These are phyloP conservation scores for Trinorchestia longiramus DNA, from an alignment of 1,140 invertebrate species.

Conservation along the genomic window DNA sequence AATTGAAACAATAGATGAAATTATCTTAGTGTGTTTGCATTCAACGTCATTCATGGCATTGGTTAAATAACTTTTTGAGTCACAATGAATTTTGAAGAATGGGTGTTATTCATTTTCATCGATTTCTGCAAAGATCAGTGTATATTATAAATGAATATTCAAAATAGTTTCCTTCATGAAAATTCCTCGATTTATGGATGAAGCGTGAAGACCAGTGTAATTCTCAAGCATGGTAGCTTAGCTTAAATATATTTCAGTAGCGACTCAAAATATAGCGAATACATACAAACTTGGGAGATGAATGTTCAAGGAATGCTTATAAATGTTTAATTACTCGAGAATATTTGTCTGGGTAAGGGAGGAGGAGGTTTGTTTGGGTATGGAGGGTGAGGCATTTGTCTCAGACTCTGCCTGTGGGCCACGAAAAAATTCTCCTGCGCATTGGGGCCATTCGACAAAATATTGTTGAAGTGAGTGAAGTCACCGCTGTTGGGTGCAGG, in stretches of 20 bases:
- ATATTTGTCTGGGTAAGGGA: neutral
- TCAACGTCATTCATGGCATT: neutral
- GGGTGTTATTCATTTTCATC: neutral
- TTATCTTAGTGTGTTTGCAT: neutral
- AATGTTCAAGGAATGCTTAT: neutral
- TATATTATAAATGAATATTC: neutral
- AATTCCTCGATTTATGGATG: neutral
- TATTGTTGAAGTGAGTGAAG: slow-evolving; percentile 39
- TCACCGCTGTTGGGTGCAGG: slow-evolving; percentile 32
- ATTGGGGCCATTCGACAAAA: neutral
- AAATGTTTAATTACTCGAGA: neutral
- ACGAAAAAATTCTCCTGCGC: neutral
- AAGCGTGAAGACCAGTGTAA: neutral
- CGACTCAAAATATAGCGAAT: neutral
- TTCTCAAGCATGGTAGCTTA: neutral
- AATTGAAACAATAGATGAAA: neutral
- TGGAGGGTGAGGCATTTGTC: slow-evolving; percentile 12
- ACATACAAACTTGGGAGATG: neutral
- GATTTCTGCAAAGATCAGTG: neutral
- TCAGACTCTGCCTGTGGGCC: slow-evolving; percentile 17
- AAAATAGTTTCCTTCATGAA: neutral
- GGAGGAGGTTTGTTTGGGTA: slow-evolving; percentile 39
- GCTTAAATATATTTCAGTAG: neutral
- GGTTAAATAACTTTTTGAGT: neutral
- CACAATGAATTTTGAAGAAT: neutral